A percentile compares a stretch with the other conserved stretches of the same genome.
Conservation (phyloP, 2,888 invertebrate genomes). For the Campoplex nolae region DNA sequence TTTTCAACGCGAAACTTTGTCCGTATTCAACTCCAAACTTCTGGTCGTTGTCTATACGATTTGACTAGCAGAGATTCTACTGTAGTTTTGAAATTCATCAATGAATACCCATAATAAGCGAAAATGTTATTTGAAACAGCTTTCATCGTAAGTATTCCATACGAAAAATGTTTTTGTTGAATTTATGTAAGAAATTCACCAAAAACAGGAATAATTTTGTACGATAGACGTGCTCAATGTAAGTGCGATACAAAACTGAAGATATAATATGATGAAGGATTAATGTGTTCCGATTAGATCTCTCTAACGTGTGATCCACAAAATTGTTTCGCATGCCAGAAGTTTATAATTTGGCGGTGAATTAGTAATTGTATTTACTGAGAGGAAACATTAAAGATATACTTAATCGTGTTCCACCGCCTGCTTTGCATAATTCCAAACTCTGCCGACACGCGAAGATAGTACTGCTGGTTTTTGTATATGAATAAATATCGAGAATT, state of each 20-base stretch:
- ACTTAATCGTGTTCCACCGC: conserved; percentile 31
- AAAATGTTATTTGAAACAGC: background rate
- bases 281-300: conserved; percentile 15
- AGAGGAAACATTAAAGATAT: conserved; percentile 53
- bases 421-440: conserved; percentile 58
- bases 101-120: background rate
- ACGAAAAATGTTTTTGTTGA: background rate
- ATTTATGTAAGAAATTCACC: background rate
- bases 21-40: background rate
- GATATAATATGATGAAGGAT: background rate
- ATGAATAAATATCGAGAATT: conserved; percentile 8
- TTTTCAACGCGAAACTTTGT: background rate
- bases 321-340: conserved; percentile 25
- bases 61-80: background rate
- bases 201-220: background rate
- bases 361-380: conserved; percentile 25
- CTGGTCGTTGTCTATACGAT: background rate
- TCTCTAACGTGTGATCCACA: conserved; percentile 17
- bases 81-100: background rate
- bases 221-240: background rate
- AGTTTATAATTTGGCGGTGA: conserved; percentile 18
- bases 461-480: background rate
- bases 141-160: background rate
- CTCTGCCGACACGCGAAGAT: background rate
- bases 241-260: background rate